A percentile compares a stretch with the other conserved stretches of the same genome.
These are phyloP conservation scores for Byasa hedistus DNA, from an alignment of 2,888 invertebrate species.

Conservation along the genomic window DNA sequence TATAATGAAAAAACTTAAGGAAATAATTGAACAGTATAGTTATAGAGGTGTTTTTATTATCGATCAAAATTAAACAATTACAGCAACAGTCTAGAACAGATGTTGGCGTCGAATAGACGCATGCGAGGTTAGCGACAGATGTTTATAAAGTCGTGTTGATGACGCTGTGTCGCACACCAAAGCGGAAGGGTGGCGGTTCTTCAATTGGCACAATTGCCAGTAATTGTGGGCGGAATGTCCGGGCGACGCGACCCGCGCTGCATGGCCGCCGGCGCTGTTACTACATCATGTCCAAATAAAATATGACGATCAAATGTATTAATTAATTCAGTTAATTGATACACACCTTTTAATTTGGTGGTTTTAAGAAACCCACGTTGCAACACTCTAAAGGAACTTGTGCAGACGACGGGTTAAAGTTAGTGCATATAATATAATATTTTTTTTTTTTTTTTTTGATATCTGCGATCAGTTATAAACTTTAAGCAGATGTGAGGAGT, in stretches of 20 bases:
- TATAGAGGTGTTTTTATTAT: not conserved
- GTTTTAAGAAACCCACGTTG: too few relatives aligned
- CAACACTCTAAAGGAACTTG: too few relatives aligned
- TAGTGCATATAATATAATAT: too few relatives aligned
- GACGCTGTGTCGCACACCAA: constrained; percentile 50
- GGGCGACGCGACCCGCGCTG: constrained; percentile 54
- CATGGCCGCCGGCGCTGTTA: constrained; percentile 36
- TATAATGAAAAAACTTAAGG: too few relatives aligned
- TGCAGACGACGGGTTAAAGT: too few relatives aligned
- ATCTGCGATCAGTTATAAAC: too few relatives aligned
- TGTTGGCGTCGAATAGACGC: constrained; percentile 32
- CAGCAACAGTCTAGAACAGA: constrained; percentile 10
- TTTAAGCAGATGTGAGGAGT: too few relatives aligned
- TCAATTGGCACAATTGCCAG: constrained; percentile 79
- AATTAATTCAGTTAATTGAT: constrained; percentile 22
- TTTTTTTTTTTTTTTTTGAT: too few relatives aligned
- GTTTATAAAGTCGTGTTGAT: constrained; percentile 47
- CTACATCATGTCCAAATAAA: constrained; percentile 29
- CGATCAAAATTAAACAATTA: constrained; percentile 20
- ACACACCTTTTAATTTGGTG: constrained; percentile 16
- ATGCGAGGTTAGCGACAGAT: constrained; percentile 57
- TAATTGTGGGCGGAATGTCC: constrained; percentile 78
- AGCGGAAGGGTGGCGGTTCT: constrained; percentile 76
- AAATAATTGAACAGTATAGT: too few relatives aligned
- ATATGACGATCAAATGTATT: constrained; percentile 12